A percentile compares a stretch with the other conserved stretches of the same genome.
phyloP scores from a whole-genome alignment of 2,113 vertebrate genomes.

The Merops nubicus region DNA sequence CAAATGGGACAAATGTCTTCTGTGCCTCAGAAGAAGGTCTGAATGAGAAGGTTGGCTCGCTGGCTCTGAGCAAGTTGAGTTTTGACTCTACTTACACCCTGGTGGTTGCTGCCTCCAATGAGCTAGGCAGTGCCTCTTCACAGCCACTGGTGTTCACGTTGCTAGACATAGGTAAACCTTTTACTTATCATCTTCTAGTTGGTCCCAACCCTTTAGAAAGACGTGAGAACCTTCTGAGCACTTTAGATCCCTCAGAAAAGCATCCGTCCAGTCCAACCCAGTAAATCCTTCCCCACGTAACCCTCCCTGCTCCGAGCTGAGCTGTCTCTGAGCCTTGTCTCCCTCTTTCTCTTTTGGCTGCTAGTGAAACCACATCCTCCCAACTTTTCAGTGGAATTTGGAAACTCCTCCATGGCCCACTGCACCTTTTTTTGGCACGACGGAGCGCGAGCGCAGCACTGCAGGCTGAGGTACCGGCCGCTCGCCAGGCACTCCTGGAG shows the following conservation, averaged over 20 bases:
- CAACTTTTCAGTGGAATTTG: conserved; percentile 50
- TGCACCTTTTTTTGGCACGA: conserved; percentile 49
- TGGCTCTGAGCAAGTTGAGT: conserved; percentile 37
- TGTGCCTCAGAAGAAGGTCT: background rate
- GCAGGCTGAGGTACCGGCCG: conserved; percentile 61
- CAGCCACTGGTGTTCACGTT: background rate
- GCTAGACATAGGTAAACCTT: conserved; percentile 54
- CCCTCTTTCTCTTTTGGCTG: background rate
- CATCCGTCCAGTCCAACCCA: background rate
- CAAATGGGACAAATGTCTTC: background rate
- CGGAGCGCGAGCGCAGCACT: background rate
- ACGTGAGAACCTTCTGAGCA: rapidly evolving
- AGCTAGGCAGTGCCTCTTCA: conserved; percentile 67
- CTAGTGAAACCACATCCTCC: conserved; percentile 77
- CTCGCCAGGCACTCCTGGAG: conserved; percentile 33
- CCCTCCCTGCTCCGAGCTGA: rapidly evolving
- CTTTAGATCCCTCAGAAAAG: no score
- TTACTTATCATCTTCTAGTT: rapidly evolving
- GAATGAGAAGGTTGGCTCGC: rapidly evolving
- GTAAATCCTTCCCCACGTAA: rapidly evolving
- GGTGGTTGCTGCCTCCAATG: conserved; percentile 63
- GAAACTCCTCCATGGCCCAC: background rate
- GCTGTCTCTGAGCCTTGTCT: background rate
- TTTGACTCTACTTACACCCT: conserved; percentile 59
- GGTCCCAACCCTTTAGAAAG: background rate